Conservation (phyloP, 2,797 vertebrate genomes). For the Tapera naevia region DNA sequence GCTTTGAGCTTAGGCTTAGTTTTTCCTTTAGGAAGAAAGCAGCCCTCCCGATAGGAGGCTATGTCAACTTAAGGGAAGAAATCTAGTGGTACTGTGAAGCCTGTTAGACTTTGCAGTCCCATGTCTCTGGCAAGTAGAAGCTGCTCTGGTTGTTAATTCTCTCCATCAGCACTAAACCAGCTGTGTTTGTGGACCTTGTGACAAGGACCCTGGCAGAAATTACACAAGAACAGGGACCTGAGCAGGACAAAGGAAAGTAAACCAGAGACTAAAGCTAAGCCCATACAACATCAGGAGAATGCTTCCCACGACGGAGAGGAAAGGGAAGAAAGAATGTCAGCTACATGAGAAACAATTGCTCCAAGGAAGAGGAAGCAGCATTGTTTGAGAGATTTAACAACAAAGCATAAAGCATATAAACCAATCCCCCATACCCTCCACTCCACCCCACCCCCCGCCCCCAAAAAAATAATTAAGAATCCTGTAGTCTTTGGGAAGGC, state of each 20-base stretch:
- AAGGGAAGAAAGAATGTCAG: constrained; percentile 14
- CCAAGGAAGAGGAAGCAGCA: constrained; percentile 46
- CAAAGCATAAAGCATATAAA: neutral
- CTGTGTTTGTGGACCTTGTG: neutral
- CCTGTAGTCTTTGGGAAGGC: neutral
- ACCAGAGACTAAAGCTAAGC: neutral
- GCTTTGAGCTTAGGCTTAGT: neutral
- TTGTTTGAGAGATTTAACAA: constrained; percentile 9
- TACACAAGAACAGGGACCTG: neutral
- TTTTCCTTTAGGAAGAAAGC: neutral
- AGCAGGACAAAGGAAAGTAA: neutral
- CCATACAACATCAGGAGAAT: neutral
- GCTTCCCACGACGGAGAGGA: constrained; percentile 12
- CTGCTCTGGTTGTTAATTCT: neutral
- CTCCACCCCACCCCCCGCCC: neutral
- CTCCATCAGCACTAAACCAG: neutral
- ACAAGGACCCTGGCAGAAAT: neutral
- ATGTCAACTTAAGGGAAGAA: neutral
- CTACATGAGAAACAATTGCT: neutral
- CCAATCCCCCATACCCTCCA: neutral
- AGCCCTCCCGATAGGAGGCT: neutral
- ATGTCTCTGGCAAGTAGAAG: neutral
- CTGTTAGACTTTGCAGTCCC: neutral
- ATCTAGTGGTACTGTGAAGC: neutral
- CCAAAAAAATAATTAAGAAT: neutral